A percentile compares a stretch with the other conserved stretches of the same genome.
These are phyloP conservation scores for Sceloporus tristichus DNA, from an alignment of 2,113 vertebrate genomes.

Conservation along the genomic window DNA sequence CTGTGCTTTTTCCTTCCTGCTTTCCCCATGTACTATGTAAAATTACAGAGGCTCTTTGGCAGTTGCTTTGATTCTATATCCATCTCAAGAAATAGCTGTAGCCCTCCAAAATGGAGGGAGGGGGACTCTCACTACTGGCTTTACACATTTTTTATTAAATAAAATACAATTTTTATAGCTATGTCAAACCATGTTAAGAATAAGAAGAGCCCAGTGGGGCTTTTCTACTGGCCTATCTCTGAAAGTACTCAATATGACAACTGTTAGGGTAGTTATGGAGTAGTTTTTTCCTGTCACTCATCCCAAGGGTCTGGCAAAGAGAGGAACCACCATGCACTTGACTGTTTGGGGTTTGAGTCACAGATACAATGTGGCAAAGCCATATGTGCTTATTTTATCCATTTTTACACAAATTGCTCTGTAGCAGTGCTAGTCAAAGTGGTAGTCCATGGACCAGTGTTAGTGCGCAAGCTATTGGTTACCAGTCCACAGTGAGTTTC, in stretches of 20 bases:
- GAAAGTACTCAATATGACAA: neutral
- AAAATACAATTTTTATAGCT: constrained; percentile 28
- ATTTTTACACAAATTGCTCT: neutral
- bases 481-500: too few relatives aligned
- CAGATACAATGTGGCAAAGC: neutral
- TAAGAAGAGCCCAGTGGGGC: neutral
- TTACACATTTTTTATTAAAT: neutral
- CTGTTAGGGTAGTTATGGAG: neutral
- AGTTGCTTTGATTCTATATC: constrained; percentile 45
- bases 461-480: too few relatives aligned
- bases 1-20: constrained; percentile 47
- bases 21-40: constrained; percentile 1
- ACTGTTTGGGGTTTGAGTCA: neutral
- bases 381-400: neutral
- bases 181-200: neutral
- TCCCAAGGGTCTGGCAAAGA: neutral
- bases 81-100: constrained; percentile 19
- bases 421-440: too few relatives aligned
- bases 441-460: too few relatives aligned
- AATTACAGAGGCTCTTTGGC: constrained; percentile 7
- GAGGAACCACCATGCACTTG: neutral
- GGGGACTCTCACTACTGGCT: neutral
- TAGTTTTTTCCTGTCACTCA: neutral
- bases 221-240: neutral
- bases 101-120: constrained; percentile 9